Percentiles rank a stretch among this genome's conserved stretches.
Evolutionary conservation across 1,140 invertebrate genomes (phyloP).

Genomic region (Cydia strobilella): DNA sequence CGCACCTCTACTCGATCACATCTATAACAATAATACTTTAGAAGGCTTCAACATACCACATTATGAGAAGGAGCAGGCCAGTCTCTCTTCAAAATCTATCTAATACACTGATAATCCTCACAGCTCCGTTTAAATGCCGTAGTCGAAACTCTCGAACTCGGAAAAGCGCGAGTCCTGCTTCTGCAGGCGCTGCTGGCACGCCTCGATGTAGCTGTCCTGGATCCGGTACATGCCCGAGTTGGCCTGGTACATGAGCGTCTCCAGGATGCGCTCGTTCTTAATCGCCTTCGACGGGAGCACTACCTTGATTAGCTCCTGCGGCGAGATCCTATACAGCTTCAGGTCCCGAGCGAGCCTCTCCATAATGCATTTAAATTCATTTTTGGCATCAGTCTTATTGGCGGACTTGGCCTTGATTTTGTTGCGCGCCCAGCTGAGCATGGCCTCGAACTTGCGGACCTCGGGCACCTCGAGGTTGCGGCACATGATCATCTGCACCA

Average conservation of each 20-base stretch:
- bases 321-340: conserved; percentile 94
- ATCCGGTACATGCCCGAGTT: conserved; percentile 96
- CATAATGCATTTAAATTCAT: conserved; percentile 96
- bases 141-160: conserved; percentile 90
- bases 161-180: conserved; percentile 92
- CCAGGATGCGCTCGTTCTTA: conserved; percentile 94
- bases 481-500: conserved; percentile 97
- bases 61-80: conserved; percentile 65
- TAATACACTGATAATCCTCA: conserved; percentile 77
- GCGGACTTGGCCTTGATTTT: conserved; percentile 89
- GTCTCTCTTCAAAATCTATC: conserved; percentile 68
- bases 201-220: conserved; percentile 92
- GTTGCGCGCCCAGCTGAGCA: conserved; percentile 93
- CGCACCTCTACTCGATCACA: conserved; percentile 70
- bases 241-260: conserved; percentile 96
- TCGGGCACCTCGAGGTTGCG: conserved; percentile 92
- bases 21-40: conserved; percentile 79
- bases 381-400: conserved; percentile 89
- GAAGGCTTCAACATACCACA: conserved; percentile 76
- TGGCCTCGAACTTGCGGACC: conserved; percentile 96
- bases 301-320: conserved; percentile 95
- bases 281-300: conserved; percentile 96
- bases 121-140: conserved; percentile 82
- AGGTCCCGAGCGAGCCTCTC: conserved; percentile 93
- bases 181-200: conserved; percentile 91